Evolutionary conservation across 2,888 invertebrate genomes (phyloP).

Genomic region (Dynastes hyllus): DNA sequence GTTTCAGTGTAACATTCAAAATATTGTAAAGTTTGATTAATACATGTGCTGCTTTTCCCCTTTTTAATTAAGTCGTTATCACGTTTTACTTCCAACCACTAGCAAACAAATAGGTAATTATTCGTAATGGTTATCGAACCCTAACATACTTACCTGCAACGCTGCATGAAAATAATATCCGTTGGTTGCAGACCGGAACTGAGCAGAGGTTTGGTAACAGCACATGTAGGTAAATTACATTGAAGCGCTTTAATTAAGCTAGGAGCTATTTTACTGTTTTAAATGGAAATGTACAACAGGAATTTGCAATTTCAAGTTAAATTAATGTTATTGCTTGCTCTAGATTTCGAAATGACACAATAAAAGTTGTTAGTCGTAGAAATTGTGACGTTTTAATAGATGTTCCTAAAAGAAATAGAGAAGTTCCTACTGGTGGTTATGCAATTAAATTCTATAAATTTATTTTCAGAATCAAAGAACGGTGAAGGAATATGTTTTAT

Average conservation of each 20-base stretch:
- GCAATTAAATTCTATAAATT: too few relatives aligned
- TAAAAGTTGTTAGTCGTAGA: too few relatives aligned
- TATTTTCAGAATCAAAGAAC: too few relatives aligned
- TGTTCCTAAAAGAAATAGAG: too few relatives aligned
- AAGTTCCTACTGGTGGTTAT: too few relatives aligned
- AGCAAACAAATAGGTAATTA: conserved; percentile 21
- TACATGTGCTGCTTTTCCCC: background rate
- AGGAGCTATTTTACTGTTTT: conserved; percentile 2
- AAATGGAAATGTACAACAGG: too few relatives aligned
- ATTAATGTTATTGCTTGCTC: too few relatives aligned
- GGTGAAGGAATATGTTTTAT: too few relatives aligned
- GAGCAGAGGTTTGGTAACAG: conserved; percentile 16
- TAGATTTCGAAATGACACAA: too few relatives aligned
- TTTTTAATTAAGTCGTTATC: background rate
- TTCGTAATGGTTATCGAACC: conserved; percentile 32
- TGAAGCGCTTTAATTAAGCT: conserved; percentile 25
- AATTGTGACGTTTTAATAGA: too few relatives aligned
- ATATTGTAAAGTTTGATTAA: background rate
- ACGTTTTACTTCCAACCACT: background rate
- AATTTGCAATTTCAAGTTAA: too few relatives aligned
- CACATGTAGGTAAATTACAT: conserved; percentile 19
- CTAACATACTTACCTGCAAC: conserved; percentile 24
- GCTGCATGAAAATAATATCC: conserved; percentile 42
- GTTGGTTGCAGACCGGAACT: conserved; percentile 40
- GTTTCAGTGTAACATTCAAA: background rate